These are phyloP conservation scores for Scolopax rusticola DNA, from an alignment of 2,797 vertebrate species.

Conservation along the genomic window DNA sequence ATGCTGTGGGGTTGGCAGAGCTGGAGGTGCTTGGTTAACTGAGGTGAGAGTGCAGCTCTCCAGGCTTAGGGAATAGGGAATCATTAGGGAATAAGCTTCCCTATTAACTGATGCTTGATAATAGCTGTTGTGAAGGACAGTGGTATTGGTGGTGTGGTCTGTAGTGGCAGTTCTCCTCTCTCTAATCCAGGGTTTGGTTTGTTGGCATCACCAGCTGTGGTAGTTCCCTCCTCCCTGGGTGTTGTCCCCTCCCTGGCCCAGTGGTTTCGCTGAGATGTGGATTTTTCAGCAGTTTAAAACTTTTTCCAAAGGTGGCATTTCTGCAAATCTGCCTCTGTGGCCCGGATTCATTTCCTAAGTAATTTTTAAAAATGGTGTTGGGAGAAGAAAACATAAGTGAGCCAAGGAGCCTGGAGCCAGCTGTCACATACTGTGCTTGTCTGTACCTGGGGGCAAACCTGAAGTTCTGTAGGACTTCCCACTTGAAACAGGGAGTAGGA, in stretches of 20 bases:
- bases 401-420: neutral
- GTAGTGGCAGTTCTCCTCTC: neutral
- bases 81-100: neutral
- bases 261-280: neutral
- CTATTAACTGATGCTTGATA: neutral
- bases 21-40: neutral
- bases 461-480: neutral
- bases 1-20: neutral
- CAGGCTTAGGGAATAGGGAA: neutral
- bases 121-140: neutral
- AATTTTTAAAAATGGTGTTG: neutral
- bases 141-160: neutral
- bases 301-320: neutral
- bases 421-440: rapidly evolving
- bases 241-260: neutral
- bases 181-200: rapidly evolving
- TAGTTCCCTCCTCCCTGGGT: neutral
- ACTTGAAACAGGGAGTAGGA: neutral
- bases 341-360: rapidly evolving
- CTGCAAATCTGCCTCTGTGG: neutral
- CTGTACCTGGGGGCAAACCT: neutral
- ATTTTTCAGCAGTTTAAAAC: neutral
- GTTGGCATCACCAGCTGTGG: neutral
- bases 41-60: neutral
- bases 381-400: neutral